A percentile compares a stretch with the other conserved stretches of the same genome.
Evolutionary conservation across 2,797 vertebrate genomes (phyloP).

Genomic region (Limnodromus scolopaceus): DNA sequence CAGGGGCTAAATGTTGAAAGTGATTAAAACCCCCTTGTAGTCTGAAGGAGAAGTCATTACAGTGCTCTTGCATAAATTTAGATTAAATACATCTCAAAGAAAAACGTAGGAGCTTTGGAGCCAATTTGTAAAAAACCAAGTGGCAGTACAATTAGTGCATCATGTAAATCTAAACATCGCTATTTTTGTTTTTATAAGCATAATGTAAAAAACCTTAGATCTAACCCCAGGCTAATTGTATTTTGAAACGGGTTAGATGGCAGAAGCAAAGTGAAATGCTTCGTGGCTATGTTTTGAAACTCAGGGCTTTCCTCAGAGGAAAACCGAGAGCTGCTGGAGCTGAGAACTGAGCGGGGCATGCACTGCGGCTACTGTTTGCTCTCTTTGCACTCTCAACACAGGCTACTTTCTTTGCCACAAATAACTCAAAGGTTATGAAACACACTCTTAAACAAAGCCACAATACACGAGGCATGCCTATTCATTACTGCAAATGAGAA

Average conservation of each 20-base stretch:
- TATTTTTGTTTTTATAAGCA: conserved; percentile 40
- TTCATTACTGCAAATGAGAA: background rate
- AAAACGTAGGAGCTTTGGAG: background rate
- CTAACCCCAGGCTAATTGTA: conserved; percentile 57
- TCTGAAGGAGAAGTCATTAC: conserved; percentile 51
- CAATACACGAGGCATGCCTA: background rate
- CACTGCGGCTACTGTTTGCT: background rate
- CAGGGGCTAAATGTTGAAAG: conserved; percentile 24
- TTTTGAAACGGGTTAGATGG: conserved; percentile 48
- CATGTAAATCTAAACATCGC: conserved; percentile 30
- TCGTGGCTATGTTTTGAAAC: conserved; percentile 49
- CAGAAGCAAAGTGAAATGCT: conserved; percentile 50
- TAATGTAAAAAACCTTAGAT: conserved; percentile 31
- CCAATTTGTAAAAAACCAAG: conserved; percentile 23
- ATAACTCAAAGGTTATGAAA: background rate
- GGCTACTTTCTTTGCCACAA: background rate
- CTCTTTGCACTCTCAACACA: background rate
- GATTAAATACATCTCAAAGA: conserved; percentile 14
- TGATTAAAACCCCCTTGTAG: conserved; percentile 48
- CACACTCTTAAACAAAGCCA: background rate
- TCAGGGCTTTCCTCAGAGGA: conserved; percentile 34
- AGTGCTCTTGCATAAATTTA: conserved; percentile 46
- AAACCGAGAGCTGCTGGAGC: conserved; percentile 22
- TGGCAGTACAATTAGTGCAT: background rate
- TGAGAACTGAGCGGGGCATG: background rate